A percentile compares a stretch with the other conserved stretches of the same genome.
Conservation (phyloP, 2,797 vertebrate species). For the Pseudopleuronectes americanus region DNA sequence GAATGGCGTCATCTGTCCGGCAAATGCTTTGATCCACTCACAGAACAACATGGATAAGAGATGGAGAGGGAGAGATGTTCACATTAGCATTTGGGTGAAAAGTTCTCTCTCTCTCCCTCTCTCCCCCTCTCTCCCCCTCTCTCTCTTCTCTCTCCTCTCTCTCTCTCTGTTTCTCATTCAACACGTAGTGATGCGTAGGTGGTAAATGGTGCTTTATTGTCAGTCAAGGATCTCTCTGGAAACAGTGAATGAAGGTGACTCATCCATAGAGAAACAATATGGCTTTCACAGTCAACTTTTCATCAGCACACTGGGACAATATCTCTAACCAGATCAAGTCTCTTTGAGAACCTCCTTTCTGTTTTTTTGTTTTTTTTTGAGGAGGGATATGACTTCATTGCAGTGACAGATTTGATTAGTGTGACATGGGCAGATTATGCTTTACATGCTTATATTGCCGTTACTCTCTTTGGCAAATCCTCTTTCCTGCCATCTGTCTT, state of each 20-base stretch:
- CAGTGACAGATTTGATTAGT: constrained; percentile 39
- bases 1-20: constrained; percentile 63
- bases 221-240: constrained; percentile 73
- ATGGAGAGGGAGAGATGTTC: constrained; percentile 31
- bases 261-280: constrained; percentile 60
- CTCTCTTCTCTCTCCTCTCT: constrained; percentile 13
- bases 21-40: constrained; percentile 65
- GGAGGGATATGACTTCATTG: constrained; percentile 31
- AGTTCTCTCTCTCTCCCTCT: constrained; percentile 20
- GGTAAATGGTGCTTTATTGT: constrained; percentile 68
- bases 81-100: constrained; percentile 62
- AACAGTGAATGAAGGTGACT: constrained; percentile 76
- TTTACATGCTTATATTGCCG: constrained; percentile 36
- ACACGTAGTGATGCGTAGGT: constrained; percentile 55
- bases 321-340: constrained; percentile 26
- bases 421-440: constrained; percentile 42
- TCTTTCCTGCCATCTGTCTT: constrained; percentile 68
- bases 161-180: constrained; percentile 57
- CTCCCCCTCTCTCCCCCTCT: constrained; percentile 10
- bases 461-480: constrained; percentile 58
- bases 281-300: constrained; percentile 15
- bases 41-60: constrained; percentile 26
- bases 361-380: constrained; percentile 7
- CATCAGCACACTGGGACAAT: not conserved
- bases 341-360: constrained; percentile 12